A percentile compares a stretch with the other conserved stretches of the same genome.
phyloP scores from a whole-genome alignment of 2,888 invertebrate genomes.

The Caenorhabditis sp. region DNA sequence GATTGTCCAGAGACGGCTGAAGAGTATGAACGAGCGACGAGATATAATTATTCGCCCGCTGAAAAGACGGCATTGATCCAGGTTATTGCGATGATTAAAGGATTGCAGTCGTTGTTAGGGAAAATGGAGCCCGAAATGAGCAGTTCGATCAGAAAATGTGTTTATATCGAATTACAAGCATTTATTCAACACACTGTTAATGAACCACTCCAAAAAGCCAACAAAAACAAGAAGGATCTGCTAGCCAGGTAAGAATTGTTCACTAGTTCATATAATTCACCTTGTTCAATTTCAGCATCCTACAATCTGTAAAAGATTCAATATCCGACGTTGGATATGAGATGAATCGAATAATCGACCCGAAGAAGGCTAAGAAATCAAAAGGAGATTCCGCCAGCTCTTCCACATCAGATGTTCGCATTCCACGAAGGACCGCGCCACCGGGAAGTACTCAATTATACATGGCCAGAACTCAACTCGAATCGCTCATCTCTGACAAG shows the following conservation, averaged over 20 bases:
- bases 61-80: conserved; percentile 93
- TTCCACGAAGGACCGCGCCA: conserved; percentile 87
- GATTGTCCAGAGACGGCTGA: conserved; percentile 90
- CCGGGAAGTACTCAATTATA: conserved; percentile 80
- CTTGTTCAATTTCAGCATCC: conserved; percentile 84
- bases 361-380: conserved; percentile 29
- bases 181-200: conserved; percentile 88
- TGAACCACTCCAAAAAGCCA: conserved; percentile 92
- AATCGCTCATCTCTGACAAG: conserved; percentile 96
- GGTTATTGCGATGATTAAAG: conserved; percentile 95
- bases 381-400: conserved; percentile 46
- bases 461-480: conserved; percentile 98
- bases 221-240: conserved; percentile 95
- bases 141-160: conserved; percentile 82
- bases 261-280: too few species aligned
- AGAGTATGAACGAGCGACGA: conserved; percentile 88
- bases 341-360: conserved; percentile 15
- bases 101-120: conserved; percentile 92
- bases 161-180: conserved; percentile 92
- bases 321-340: conserved; percentile 82
- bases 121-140: conserved; percentile 96
- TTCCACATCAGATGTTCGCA: conserved; percentile 85
- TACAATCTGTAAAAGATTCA: conserved; percentile 94
- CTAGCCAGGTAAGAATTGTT: conserved; percentile 74
- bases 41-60: conserved; percentile 95